Evolutionary conservation across 2,113 vertebrate genomes (phyloP), one percentile per base, ranked within the genome.

Genomic region (Phoxinus phoxinus): DNA sequence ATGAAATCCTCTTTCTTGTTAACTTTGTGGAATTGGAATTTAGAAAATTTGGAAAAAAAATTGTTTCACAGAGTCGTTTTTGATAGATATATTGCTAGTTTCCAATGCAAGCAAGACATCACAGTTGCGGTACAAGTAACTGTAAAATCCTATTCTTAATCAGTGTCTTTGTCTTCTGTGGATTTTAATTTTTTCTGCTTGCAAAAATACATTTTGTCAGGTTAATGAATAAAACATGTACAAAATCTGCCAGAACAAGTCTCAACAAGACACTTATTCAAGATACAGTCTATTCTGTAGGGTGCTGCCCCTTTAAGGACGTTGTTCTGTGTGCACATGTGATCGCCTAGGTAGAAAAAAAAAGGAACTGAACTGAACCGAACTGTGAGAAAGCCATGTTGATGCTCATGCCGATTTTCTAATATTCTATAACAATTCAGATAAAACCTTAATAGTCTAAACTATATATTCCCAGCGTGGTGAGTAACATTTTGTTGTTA

Each of bases 151-250:
- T n/a, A 72, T 41, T 41, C 69, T 44, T 44, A 25, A 72, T 73
- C 71, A 73, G 71, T 44, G 12, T 73, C 37, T 73, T 73, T 46
- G 37, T 44, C 21, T 46, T 46, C 37, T 61, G 15, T 21, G 21
- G 7, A n/a, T n/a, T n/a, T n/a, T 32, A 17, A 2, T 11, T 44
- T 53, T 53, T 53, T 69, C 37, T 69, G 17, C 65, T 69, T 51
- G 25, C n/a, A 30, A 75, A 75, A 75, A 75, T 30, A 30, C 73
- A 51, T 75, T 73, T 46, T 25, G 23, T 73, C 23, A 25, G 37
- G 71, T 73, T 46, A 44, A 13, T 73, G 71, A 73, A 46, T 73
- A 73, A 73, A 75, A 75, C 41, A 30, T 75, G 73, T 25, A 51
- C 46, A 75, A 17, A 75, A 53, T 75, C 13, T 75, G 46, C 73